Percentiles rank a stretch among this genome's conserved stretches.
Conservation (phyloP, 1,140 invertebrate species). For the Anthonomus grandis region DNA sequence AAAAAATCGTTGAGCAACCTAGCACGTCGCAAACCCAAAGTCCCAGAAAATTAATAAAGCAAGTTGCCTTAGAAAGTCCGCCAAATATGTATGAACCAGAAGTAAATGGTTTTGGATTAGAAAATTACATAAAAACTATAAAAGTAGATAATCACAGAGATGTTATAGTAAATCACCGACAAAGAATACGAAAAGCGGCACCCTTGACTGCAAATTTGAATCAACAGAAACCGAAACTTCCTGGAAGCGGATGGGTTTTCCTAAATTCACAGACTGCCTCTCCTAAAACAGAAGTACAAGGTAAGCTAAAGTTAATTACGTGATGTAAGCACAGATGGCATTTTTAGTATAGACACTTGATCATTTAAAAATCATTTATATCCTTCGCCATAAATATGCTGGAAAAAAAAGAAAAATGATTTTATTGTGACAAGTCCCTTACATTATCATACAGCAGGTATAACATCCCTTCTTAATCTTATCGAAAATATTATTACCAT, state of each 20-base stretch:
- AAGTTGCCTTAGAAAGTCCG: conserved; percentile 64
- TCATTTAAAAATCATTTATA: too few relatives aligned
- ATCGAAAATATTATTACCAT: too few relatives aligned
- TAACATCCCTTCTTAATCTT: too few relatives aligned
- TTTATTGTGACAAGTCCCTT: too few relatives aligned
- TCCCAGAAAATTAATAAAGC: conserved; percentile 63
- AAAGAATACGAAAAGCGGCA: conserved; percentile 49
- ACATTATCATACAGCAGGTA: too few relatives aligned
- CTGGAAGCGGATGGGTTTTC: conserved; percentile 45
- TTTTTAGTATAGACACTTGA: too few relatives aligned
- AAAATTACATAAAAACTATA: conserved; percentile 34
- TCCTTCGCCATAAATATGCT: too few relatives aligned
- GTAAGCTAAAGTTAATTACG: conserved; percentile 14
- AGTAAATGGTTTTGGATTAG: conserved; percentile 29
- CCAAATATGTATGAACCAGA: conserved; percentile 47
- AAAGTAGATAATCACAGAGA: conserved; percentile 38
- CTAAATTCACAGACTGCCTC: conserved; percentile 37
- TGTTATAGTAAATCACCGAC: conserved; percentile 43
- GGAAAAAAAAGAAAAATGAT: too few relatives aligned
- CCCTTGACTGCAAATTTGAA: conserved; percentile 51
- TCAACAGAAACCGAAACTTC: conserved; percentile 49
- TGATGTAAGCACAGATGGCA: too few relatives aligned
- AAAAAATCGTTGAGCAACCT: conserved; percentile 47
- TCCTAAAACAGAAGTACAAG: conserved; percentile 36
- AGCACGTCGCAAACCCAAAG: conserved; percentile 50